A percentile compares a stretch with the other conserved stretches of the same genome.
These are phyloP conservation scores for Hippocampus barbouri DNA, from an alignment of 2,113 vertebrate genomes.

Conservation along the genomic window DNA sequence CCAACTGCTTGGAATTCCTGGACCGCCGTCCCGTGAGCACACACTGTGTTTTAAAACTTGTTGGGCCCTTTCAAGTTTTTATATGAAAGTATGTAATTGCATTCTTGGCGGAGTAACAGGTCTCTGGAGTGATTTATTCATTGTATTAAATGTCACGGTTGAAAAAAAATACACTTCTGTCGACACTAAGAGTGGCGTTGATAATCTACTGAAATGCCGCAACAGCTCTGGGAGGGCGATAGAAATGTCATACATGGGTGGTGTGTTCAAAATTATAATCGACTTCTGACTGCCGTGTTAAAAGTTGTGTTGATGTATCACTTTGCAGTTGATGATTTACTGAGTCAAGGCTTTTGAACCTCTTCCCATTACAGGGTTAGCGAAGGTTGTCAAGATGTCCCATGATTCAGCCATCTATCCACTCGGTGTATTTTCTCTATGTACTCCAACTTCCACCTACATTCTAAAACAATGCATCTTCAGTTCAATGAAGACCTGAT, in stretches of 20 bases:
- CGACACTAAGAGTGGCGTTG: slow-evolving; percentile 69
- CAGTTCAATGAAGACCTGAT: background rate
- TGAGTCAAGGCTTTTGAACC: slow-evolving; percentile 7
- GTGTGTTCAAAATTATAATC: slow-evolving; percentile 19
- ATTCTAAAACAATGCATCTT: background rate
- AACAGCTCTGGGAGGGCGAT: slow-evolving; percentile 26
- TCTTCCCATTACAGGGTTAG: slow-evolving; percentile 8
- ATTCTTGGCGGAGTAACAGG: slow-evolving; percentile 98
- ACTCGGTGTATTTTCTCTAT: background rate
- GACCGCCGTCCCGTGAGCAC: slow-evolving; percentile 84
- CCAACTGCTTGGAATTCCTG: slow-evolving; percentile 97
- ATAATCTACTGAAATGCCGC: slow-evolving; percentile 41
- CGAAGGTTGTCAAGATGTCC: slow-evolving; percentile 1
- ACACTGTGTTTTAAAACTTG: slow-evolving; percentile 98
- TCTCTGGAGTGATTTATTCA: slow-evolving; percentile 89
- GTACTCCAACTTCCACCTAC: background rate
- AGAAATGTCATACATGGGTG: slow-evolving; percentile 36
- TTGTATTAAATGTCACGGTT: slow-evolving; percentile 94
- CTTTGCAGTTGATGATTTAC: slow-evolving; percentile 20
- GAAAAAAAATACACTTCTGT: slow-evolving; percentile 78
- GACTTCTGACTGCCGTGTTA: slow-evolving; percentile 5
- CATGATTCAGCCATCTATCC: background rate
- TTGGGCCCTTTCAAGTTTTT: slow-evolving; percentile 97
- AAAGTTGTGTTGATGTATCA: slow-evolving; percentile 22
- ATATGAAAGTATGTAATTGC: slow-evolving; percentile 99